Evolutionary conservation across 2,113 vertebrate species (phyloP).

Genomic region (Macquaria australasica): DNA sequence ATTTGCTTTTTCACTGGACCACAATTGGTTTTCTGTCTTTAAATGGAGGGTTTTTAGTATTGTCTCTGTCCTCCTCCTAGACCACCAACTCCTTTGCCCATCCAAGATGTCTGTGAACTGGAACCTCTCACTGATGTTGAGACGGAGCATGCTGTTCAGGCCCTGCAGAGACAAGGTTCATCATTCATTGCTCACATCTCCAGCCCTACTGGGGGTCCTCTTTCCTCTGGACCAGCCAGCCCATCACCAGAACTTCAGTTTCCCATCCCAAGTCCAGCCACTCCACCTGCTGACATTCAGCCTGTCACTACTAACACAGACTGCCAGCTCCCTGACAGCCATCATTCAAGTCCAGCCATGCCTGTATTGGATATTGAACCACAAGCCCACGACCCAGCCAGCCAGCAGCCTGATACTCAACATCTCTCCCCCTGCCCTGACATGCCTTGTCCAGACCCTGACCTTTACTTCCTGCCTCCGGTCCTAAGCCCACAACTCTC

Average conservation of each 20-base stretch:
- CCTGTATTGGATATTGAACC: slow-evolving; percentile 50
- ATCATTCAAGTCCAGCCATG: slow-evolving; percentile 42
- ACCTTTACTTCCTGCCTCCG: slow-evolving; percentile 69
- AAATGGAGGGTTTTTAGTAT: not conserved
- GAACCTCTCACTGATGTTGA: slow-evolving; percentile 69
- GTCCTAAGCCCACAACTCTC: slow-evolving; percentile 77
- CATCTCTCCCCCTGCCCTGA: not conserved
- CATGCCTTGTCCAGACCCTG: slow-evolving; percentile 5
- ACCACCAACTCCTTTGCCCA: slow-evolving; percentile 31
- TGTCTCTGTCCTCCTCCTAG: slow-evolving; percentile 41
- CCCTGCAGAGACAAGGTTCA: slow-evolving; percentile 50
- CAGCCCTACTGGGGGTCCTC: not conserved
- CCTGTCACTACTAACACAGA: not conserved
- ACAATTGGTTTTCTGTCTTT: not conserved
- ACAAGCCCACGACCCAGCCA: not conserved
- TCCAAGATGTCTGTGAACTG: slow-evolving; percentile 60
- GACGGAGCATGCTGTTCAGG: slow-evolving; percentile 59
- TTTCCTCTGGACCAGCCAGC: not conserved
- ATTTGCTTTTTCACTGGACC: not conserved
- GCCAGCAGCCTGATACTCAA: slow-evolving; percentile 19
- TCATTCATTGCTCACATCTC: slow-evolving; percentile 7
- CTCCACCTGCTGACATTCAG: slow-evolving; percentile 7
- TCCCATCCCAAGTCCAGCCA: slow-evolving; percentile 14
- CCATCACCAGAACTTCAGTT: slow-evolving; percentile 22
- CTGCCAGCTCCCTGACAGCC: slow-evolving; percentile 4